These are phyloP conservation scores for Mormyrops boulengeri DNA, from an alignment of 2,797 vertebrate genomes.

Conservation along the genomic window DNA sequence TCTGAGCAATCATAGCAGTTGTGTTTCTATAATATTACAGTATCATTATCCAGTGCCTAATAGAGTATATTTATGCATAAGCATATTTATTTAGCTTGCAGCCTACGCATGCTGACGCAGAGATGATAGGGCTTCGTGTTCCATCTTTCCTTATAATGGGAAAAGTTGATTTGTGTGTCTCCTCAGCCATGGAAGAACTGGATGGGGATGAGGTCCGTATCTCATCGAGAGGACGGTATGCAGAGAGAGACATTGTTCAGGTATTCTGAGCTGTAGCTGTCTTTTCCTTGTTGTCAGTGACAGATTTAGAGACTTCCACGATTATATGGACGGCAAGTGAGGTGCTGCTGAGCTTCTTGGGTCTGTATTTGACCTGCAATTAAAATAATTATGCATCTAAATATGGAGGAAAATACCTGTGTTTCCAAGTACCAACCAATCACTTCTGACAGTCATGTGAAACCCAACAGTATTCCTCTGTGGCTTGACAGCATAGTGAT, in stretches of 20 bases:
- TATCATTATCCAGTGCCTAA: neutral
- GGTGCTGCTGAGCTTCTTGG: neutral
- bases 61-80: neutral
- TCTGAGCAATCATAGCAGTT: neutral
- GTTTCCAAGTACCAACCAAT: neutral
- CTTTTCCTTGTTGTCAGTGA: neutral
- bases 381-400: neutral
- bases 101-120: neutral
- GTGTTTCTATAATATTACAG: neutral
- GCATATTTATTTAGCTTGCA: neutral
- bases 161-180: conserved; percentile 18
- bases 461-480: neutral
- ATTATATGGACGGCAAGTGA: conserved; percentile 29
- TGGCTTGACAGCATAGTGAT: neutral
- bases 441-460: neutral
- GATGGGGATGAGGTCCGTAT: conserved; percentile 92
- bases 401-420: conserved; percentile 15
- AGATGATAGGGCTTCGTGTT: neutral
- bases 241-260: conserved; percentile 97
- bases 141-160: neutral
- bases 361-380: neutral
- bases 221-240: conserved; percentile 88
- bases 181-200: conserved; percentile 89
- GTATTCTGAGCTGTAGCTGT: conserved; percentile 44
- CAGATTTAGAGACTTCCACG: conserved; percentile 18